These are phyloP conservation scores for Leucophenga maculata DNA, from an alignment of 2,888 invertebrate species.

Conservation along the genomic window DNA sequence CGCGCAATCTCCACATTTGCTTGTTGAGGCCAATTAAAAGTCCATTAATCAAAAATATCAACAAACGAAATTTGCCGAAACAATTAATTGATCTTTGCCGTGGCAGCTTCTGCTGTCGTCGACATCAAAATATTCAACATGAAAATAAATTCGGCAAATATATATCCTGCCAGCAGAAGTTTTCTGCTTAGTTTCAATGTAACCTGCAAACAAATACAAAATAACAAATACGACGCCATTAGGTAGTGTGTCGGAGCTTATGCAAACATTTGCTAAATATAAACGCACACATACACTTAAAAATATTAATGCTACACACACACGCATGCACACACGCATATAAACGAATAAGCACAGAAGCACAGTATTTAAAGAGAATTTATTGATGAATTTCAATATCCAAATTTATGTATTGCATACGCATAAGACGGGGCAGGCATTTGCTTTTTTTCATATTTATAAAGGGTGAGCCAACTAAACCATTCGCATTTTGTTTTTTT, in stretches of 20 bases:
- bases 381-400: conserved; percentile 18
- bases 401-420: neutral
- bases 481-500: neutral
- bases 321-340: conserved; percentile 10
- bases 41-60: neutral
- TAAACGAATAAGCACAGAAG: conserved; percentile 5
- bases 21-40: conserved; percentile 1
- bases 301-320: neutral
- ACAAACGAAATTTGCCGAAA: neutral
- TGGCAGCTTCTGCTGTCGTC: neutral
- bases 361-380: neutral
- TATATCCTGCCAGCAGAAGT: no score
- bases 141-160: no score
- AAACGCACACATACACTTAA: neutral
- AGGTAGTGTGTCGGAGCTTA: no score
- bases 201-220: no score
- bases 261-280: neutral
- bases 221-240: no score
- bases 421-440: neutral
- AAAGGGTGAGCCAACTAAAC: no score
- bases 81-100: conserved; percentile 15
- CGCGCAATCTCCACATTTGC: no score
- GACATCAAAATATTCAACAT: neutral
- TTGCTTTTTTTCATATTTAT: no score
- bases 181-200: no score